Evolutionary conservation across 2,797 vertebrate species (phyloP).

Genomic region (Pseudomugil gertrudae): DNA sequence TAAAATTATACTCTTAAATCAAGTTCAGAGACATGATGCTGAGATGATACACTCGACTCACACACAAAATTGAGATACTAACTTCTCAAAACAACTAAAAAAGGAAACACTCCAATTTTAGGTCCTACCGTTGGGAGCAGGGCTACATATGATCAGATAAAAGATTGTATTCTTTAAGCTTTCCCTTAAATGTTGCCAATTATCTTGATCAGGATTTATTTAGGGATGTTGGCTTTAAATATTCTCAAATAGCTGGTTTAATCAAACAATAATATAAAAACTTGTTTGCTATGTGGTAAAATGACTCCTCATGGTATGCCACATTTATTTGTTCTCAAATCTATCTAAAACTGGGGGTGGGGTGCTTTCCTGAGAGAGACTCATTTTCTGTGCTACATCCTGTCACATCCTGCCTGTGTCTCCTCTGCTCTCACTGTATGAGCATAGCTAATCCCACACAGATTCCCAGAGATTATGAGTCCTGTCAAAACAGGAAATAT

Average conservation of each 20-base stretch:
- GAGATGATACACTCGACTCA: background rate
- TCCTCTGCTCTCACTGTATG: conserved; percentile 60
- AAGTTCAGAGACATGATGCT: background rate
- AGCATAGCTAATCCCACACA: conserved; percentile 71
- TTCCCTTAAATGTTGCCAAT: too few species aligned
- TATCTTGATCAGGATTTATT: too few species aligned
- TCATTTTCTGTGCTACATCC: conserved; percentile 27
- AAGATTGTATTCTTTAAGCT: too few species aligned
- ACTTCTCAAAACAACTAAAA: background rate
- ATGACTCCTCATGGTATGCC: background rate
- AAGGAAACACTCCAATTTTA: background rate
- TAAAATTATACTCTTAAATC: background rate
- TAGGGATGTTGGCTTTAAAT: too few species aligned
- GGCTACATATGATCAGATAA: too few species aligned
- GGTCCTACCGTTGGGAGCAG: background rate
- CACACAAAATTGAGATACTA: background rate
- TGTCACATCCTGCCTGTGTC: conserved; percentile 67
- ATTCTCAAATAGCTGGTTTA: too few species aligned
- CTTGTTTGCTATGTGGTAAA: background rate
- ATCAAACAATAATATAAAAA: background rate
- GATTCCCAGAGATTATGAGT: conserved; percentile 81
- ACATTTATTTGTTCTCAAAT: conserved; percentile 7
- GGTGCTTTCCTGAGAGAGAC: conserved; percentile 13
- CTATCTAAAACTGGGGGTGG: background rate
- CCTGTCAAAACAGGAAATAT: conserved; percentile 82